Evolutionary conservation across 2,888 invertebrate genomes (phyloP).

Genomic region (Hypolimnas misippus): DNA sequence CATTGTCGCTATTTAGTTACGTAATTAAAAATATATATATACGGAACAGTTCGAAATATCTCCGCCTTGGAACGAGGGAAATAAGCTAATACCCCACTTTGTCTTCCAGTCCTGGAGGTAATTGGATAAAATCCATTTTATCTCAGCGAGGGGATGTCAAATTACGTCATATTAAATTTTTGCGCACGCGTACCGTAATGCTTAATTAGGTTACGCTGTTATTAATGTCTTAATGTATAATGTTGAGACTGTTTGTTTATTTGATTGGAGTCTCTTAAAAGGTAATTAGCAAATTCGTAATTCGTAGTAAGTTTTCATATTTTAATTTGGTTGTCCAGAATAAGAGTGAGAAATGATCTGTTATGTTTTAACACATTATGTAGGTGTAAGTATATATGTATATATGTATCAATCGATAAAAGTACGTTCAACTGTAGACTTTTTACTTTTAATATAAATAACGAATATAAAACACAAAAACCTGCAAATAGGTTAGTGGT

Average conservation of each 20-base stretch:
- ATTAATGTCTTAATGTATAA: slow-evolving; percentile 1
- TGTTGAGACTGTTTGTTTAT: neutral
- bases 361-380: too few species aligned
- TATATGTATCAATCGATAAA: too few species aligned
- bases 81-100: slow-evolving; percentile 33
- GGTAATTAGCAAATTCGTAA: too few species aligned
- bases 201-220: slow-evolving; percentile 6
- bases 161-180: slow-evolving; percentile 29
- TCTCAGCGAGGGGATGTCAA: slow-evolving; percentile 26
- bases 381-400: too few species aligned
- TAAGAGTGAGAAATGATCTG: too few species aligned
- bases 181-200: slow-evolving; percentile 13
- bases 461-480: too few species aligned
- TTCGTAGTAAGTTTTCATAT: too few species aligned
- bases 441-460: too few species aligned
- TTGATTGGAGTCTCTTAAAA: neutral
- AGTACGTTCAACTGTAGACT: too few species aligned
- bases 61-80: slow-evolving; percentile 17
- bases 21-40: neutral
- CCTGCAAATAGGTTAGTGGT: too few species aligned
- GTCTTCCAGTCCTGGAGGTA: slow-evolving; percentile 35
- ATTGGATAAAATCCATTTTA: slow-evolving; percentile 43
- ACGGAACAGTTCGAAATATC: slow-evolving; percentile 7
- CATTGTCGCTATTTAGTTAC: neutral
- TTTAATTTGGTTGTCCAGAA: too few species aligned